A percentile compares a stretch with the other conserved stretches of the same genome.
Evolutionary conservation across 2,888 invertebrate species (phyloP).

Genomic region (Macrosoma leucophasiata): DNA sequence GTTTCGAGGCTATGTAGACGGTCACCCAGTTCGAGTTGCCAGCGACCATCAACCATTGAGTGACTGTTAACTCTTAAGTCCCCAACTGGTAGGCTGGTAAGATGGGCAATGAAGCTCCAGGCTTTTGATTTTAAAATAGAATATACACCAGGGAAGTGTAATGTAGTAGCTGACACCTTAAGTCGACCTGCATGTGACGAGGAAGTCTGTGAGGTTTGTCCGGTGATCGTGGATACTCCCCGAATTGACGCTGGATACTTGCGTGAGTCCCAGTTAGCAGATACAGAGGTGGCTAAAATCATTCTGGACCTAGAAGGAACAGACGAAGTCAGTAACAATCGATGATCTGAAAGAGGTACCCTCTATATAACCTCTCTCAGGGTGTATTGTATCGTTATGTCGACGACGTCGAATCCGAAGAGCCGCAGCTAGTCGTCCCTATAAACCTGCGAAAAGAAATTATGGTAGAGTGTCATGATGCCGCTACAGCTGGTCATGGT

Average conservation of each 20-base stretch:
- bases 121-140: conserved; percentile 34
- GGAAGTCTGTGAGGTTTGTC: conserved; percentile 11
- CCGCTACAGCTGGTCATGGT: conserved; percentile 29
- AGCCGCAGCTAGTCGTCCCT: conserved; percentile 28
- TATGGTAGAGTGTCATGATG: conserved; percentile 23
- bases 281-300: conserved; percentile 16
- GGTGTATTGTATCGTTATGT: conserved; percentile 27
- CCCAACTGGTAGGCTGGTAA: conserved; percentile 39
- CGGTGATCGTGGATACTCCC: conserved; percentile 7
- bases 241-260: background rate
- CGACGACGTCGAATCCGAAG: conserved; percentile 19
- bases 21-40: conserved; percentile 34
- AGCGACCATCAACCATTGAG: conserved; percentile 54
- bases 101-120: conserved; percentile 47
- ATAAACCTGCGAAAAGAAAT: conserved; percentile 24
- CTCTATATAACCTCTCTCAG: conserved; percentile 27
- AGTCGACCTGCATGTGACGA: background rate
- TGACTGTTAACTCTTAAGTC: conserved; percentile 42
- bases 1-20: conserved; percentile 47
- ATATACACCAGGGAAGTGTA: conserved; percentile 36
- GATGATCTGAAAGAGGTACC: conserved; percentile 29
- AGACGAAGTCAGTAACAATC: conserved; percentile 16
- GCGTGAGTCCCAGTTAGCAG: conserved; percentile 21
- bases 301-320: conserved; percentile 16
- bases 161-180: background rate